Percentiles rank a stretch among this genome's conserved stretches.
These are phyloP conservation scores for Ecliptopera silaceata DNA, from an alignment of 2,888 invertebrate genomes.

Conservation along the genomic window DNA sequence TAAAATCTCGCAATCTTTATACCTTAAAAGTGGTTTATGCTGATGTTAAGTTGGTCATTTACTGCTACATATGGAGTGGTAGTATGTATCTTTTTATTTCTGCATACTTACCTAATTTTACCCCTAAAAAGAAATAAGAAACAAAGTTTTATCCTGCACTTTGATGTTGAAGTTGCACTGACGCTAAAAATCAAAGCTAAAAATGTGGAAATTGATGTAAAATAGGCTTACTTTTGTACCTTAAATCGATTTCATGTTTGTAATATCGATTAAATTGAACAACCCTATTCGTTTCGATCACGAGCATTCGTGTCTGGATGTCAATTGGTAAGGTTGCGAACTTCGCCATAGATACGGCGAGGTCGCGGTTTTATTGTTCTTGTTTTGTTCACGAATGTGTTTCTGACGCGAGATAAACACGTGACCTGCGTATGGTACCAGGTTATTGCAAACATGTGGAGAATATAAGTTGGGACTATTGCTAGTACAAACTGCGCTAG, in stretches of 20 bases:
- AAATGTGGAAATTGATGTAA: too few species aligned
- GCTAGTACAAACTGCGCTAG: constrained; percentile 6
- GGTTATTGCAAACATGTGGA: constrained; percentile 12
- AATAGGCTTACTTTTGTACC: background rate
- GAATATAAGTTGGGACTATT: constrained; percentile 6
- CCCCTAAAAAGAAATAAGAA: too few species aligned
- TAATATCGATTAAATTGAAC: constrained; percentile 9
- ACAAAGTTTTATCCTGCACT: too few species aligned
- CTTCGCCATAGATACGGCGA: constrained; percentile 52
- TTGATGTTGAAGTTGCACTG: too few species aligned
- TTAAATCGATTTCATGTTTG: background rate
- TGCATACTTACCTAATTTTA: too few species aligned
- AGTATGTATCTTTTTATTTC: too few species aligned
- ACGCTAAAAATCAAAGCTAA: too few species aligned
- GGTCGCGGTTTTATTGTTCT: constrained; percentile 54
- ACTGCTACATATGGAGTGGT: too few species aligned
- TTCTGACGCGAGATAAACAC: constrained; percentile 53
- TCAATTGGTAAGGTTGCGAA: constrained; percentile 77
- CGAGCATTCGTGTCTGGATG: constrained; percentile 77
- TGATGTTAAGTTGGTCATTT: too few species aligned
- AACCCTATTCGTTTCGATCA: constrained; percentile 65
- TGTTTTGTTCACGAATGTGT: constrained; percentile 58
- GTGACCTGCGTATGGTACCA: constrained; percentile 33
- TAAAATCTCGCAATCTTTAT: too few species aligned
- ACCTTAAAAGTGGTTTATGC: too few species aligned